Conservation (phyloP, 2,888 invertebrate species). For the Epinotia ramella region DNA sequence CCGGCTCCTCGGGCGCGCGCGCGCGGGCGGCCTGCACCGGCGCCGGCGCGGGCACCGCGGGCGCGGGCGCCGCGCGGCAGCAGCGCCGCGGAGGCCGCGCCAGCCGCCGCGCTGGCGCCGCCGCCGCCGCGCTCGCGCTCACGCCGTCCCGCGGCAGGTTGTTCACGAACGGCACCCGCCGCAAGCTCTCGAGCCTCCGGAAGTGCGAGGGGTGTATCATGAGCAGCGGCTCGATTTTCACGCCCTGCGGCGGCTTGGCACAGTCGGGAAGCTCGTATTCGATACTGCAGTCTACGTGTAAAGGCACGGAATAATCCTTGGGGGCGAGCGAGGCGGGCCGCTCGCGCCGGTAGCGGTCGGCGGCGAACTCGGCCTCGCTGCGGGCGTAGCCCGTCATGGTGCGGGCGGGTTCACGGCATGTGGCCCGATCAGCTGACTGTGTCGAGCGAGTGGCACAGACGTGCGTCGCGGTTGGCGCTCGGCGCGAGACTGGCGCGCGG, state of each 20-base stretch:
- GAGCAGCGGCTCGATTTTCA: conserved; percentile 92
- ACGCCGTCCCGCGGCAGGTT: conserved; percentile 87
- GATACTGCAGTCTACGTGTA: conserved; percentile 96
- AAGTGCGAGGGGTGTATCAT: conserved; percentile 97
- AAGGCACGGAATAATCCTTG: conserved; percentile 94
- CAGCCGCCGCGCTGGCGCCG: conserved; percentile 55
- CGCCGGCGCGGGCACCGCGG: conserved; percentile 62
- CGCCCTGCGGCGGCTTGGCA: conserved; percentile 94
- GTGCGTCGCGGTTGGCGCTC: conserved; percentile 69
- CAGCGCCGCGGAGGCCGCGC: conserved; percentile 56
- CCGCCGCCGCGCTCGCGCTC: conserved; percentile 64
- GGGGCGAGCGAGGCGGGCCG: conserved; percentile 83
- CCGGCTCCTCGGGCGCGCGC: conserved; percentile 52
- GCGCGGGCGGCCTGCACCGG: conserved; percentile 53
- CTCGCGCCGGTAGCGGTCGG: conserved; percentile 79
- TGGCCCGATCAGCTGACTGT: conserved; percentile 81
- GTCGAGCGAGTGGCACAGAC: conserved; percentile 65
- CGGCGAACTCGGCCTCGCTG: conserved; percentile 81
- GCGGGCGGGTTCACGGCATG: conserved; percentile 82
- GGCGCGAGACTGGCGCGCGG: conserved; percentile 69
- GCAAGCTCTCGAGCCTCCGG: conserved; percentile 93
- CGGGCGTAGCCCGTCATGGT: conserved; percentile 83
- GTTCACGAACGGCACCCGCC: conserved; percentile 93
- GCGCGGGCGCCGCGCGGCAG: conserved; percentile 57
- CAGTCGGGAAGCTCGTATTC: conserved; percentile 96